phyloP scores from a whole-genome alignment of 2,113 vertebrate genomes.

The Xyliphius kryptos region DNA sequence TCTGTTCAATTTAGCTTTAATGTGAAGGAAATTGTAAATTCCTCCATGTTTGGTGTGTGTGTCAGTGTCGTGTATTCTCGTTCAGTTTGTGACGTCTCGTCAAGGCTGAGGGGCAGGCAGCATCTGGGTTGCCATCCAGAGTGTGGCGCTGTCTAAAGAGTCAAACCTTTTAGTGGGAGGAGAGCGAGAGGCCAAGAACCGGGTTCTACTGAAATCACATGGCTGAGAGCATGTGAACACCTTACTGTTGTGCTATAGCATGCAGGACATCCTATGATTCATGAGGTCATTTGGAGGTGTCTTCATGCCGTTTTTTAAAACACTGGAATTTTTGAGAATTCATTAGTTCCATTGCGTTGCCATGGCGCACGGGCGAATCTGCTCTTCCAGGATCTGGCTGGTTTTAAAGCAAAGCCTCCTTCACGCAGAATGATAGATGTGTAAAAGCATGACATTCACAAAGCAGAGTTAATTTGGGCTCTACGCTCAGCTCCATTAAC shows the following conservation, averaged over 20 bases:
- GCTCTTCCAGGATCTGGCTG: too few species aligned
- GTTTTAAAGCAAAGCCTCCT: too few species aligned
- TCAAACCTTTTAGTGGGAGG: background rate
- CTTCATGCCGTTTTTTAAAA: too few species aligned
- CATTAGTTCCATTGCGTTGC: too few species aligned
- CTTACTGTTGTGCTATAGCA: too few species aligned
- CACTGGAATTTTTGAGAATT: too few species aligned
- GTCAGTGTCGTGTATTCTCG: background rate
- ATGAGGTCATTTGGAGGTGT: too few species aligned
- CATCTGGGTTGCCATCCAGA: conserved; percentile 32
- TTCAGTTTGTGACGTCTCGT: background rate
- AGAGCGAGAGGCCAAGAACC: background rate
- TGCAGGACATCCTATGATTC: too few species aligned
- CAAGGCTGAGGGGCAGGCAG: conserved; percentile 22
- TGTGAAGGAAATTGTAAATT: too few species aligned
- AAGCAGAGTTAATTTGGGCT: background rate
- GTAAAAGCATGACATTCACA: background rate
- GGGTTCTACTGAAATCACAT: background rate
- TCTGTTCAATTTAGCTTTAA: too few species aligned
- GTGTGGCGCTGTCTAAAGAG: background rate
- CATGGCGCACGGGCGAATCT: too few species aligned
- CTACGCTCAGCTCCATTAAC: background rate
- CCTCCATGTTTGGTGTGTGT: background rate
- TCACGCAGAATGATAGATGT: background rate
- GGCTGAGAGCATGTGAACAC: too few species aligned